Evolutionary conservation across 2,113 vertebrate genomes (phyloP).

Genomic region (Sphyrna mokarran): DNA sequence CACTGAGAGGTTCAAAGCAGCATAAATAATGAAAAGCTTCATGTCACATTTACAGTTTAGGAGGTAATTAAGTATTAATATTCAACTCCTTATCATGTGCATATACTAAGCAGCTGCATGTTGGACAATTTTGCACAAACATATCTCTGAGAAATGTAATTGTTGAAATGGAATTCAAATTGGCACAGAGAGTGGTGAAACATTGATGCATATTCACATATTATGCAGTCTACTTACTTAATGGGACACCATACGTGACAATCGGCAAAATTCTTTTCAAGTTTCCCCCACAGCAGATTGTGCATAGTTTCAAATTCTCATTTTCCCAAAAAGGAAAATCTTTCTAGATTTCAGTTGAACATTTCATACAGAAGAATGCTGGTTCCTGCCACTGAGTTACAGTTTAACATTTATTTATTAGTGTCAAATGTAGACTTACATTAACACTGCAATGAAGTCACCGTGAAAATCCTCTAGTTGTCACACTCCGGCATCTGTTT

Average conservation of each 20-base stretch:
- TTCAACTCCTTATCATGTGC: background rate
- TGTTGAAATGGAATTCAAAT: background rate
- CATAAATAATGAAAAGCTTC: background rate
- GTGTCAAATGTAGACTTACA: no score
- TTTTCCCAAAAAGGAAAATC: background rate
- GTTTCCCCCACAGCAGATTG: background rate
- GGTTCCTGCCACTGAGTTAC: background rate
- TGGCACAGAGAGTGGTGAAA: background rate
- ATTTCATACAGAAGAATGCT: background rate
- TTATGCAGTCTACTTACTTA: background rate
- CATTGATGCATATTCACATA: background rate
- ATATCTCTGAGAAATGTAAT: background rate
- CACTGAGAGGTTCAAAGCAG: background rate
- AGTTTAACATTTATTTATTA: no score
- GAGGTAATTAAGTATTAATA: background rate
- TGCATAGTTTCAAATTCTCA: background rate
- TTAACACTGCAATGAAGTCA: no score
- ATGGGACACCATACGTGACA: background rate
- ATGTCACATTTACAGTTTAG: background rate
- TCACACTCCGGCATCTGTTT: no score
- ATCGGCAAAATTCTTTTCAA: background rate
- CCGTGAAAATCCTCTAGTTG: no score
- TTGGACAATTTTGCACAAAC: background rate
- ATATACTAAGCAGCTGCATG: background rate
- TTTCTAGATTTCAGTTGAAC: background rate